Conservation (phyloP, 23 tunicate genomes). For the Styela clava region DNA sequence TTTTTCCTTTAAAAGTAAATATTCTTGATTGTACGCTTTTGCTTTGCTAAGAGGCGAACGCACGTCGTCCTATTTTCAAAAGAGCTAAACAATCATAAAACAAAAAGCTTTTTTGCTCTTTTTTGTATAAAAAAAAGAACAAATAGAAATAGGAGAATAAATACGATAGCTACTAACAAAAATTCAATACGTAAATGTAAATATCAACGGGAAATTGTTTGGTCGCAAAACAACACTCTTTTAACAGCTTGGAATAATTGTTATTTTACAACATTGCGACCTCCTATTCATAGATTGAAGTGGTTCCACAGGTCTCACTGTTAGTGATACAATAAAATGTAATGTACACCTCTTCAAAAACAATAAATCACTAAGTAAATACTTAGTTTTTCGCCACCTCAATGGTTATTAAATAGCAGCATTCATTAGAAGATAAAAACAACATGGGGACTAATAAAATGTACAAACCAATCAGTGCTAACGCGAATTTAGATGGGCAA, state of each 20-base stretch:
- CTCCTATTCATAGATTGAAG: slow-evolving; percentile 23
- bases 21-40: neutral
- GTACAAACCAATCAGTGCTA: no score
- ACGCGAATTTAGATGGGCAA: no score
- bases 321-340: slow-evolving; percentile 4
- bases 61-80: neutral
- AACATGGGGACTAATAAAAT: no score
- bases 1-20: neutral
- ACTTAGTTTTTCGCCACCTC: slow-evolving; percentile 26
- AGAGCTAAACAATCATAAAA: neutral
- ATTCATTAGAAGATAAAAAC: no score
- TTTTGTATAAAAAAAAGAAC: neutral
- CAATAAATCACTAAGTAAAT: slow-evolving; percentile 27
- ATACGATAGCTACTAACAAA: neutral
- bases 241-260: slow-evolving; percentile 16
- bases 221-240: slow-evolving; percentile 3
- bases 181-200: slow-evolving; percentile 14
- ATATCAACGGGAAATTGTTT: slow-evolving; percentile 13
- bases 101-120: neutral
- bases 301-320: slow-evolving; percentile 18
- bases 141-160: neutral
- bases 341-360: slow-evolving; percentile 15
- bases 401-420: neutral
- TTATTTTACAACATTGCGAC: slow-evolving; percentile 7
- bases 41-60: slow-evolving; percentile 7